Percentiles rank a stretch among this genome's conserved stretches.
These are phyloP conservation scores for Cyclargus thomasi DNA, from an alignment of 1,140 invertebrate species.

Conservation along the genomic window DNA sequence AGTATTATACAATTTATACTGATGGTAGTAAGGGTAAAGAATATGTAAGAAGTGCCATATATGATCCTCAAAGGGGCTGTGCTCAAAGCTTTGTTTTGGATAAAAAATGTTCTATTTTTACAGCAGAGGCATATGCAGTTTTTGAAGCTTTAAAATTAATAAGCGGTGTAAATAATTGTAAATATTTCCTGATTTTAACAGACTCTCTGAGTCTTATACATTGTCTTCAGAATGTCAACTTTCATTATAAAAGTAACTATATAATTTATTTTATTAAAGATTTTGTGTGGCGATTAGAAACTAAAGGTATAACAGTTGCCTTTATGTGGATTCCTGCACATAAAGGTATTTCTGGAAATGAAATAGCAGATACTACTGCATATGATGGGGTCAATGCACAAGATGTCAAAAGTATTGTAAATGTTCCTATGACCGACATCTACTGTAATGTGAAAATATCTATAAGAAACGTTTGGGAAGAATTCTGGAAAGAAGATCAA, in stretches of 20 bases:
- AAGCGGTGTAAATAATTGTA: conserved; percentile 16
- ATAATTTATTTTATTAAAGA: conserved; percentile 7
- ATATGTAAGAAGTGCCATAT: background rate
- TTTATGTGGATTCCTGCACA: conserved; percentile 4
- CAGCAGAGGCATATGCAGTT: conserved; percentile 25
- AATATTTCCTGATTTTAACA: conserved; percentile 19
- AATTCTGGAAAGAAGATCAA: conserved; percentile 8
- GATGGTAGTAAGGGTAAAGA: conserved; percentile 19
- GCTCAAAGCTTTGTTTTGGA: conserved; percentile 24
- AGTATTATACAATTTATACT: conserved; percentile 17
- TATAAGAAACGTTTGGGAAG: background rate
- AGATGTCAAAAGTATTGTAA: conserved; percentile 2
- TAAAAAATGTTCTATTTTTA: conserved; percentile 22
- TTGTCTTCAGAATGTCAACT: background rate
- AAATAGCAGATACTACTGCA: conserved; percentile 9
- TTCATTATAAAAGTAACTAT: conserved; percentile 5
- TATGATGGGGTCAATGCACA: background rate
- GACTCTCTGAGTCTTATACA: conserved; percentile 12
- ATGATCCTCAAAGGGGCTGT: conserved; percentile 15
- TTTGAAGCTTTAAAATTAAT: conserved; percentile 22
- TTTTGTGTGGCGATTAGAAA: background rate
- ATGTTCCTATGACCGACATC: conserved; percentile 2
- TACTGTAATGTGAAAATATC: background rate
- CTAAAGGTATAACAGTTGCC: background rate
- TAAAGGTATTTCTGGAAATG: conserved; percentile 13